Evolutionary conservation across 23 tunicate genomes (phyloP), one percentile per base, ranked within the genome.

Genomic region (Botrylloides violaceus): DNA sequence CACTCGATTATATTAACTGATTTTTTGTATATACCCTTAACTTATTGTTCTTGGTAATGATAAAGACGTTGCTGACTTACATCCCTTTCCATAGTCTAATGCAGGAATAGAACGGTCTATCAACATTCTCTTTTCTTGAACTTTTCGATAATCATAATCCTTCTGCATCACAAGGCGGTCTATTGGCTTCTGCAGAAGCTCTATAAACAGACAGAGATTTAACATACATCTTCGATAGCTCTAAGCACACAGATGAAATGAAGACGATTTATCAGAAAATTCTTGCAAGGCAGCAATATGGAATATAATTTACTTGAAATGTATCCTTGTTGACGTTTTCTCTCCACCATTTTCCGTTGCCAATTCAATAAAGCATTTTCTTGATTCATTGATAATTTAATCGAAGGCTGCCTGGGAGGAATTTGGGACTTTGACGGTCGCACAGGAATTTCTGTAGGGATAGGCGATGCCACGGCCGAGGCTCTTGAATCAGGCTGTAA

Each of bases 1-100:
- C n/a, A n/a, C n/a, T n/a, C n/a, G n/a, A n/a, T n/a, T n/a, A n/a
- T n/a, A n/a, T n/a, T n/a, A n/a, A n/a, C n/a, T n/a, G n/a, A n/a
- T n/a, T n/a, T n/a, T n/a, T n/a, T n/a, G n/a, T n/a, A n/a, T n/a
- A n/a, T n/a, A n/a, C n/a, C n/a, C n/a, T n/a, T n/a, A n/a, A n/a
- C n/a, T n/a, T n/a, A n/a, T n/a, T n/a, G n/a, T n/a, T n/a, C n/a
- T n/a, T n/a, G n/a, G n/a, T n/a, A n/a, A n/a, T n/a, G n/a, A n/a
- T n/a, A n/a, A n/a, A n/a, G n/a, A n/a, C n/a, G n/a, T n/a, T n/a
- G n/a, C n/a, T n/a, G n/a, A 73, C 94, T 66, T 68, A 85, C 94
- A 87, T 63, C 95, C 95, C 64, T 87, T 91, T 63, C 98, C 98
- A 75, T 91, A 78, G 70, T 91, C 98, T 3, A 83, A 34, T 20